Conservation (phyloP, 2,888 invertebrate genomes). For the Linyphia triangularis region DNA sequence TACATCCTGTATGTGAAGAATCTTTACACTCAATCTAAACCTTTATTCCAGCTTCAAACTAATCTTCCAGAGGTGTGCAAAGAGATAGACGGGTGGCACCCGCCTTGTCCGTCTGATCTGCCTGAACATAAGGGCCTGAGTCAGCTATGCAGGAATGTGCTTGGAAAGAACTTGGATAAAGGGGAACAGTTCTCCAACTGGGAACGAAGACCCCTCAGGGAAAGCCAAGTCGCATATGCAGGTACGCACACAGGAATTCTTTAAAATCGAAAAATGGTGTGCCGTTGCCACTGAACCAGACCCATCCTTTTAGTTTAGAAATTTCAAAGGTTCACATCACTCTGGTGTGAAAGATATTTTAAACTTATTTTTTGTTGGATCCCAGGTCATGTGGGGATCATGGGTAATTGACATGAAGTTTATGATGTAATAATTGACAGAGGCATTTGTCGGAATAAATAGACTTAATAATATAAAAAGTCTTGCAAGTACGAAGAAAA, state of each 20-base stretch:
- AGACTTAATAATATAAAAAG: no score
- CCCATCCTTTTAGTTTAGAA: neutral
- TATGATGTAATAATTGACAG: no score
- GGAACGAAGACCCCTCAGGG: constrained; percentile 89
- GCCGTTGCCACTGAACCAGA: neutral
- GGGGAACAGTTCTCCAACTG: constrained; percentile 95
- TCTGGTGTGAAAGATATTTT: neutral
- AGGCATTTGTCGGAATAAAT: no score
- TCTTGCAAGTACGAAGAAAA: no score
- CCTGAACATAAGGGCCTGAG: constrained; percentile 83
- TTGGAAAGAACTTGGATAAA: constrained; percentile 89
- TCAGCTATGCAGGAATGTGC: constrained; percentile 87
- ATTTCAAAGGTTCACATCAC: no score
- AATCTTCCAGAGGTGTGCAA: constrained; percentile 2
- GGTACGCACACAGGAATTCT: constrained; percentile 79
- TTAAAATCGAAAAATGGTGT: neutral
- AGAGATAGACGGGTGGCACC: constrained; percentile 4
- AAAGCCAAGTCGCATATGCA: constrained; percentile 89
- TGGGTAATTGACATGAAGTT: no score
- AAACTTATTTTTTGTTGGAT: no score
- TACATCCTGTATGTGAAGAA: no score
- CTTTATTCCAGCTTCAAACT: neutral
- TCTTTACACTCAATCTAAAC: no score
- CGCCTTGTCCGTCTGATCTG: neutral
- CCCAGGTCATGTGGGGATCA: no score